Evolutionary conservation across 2,888 invertebrate genomes (phyloP), one percentile per base, ranked within the genome.

Genomic region (Phragmatobia fuliginosa): DNA sequence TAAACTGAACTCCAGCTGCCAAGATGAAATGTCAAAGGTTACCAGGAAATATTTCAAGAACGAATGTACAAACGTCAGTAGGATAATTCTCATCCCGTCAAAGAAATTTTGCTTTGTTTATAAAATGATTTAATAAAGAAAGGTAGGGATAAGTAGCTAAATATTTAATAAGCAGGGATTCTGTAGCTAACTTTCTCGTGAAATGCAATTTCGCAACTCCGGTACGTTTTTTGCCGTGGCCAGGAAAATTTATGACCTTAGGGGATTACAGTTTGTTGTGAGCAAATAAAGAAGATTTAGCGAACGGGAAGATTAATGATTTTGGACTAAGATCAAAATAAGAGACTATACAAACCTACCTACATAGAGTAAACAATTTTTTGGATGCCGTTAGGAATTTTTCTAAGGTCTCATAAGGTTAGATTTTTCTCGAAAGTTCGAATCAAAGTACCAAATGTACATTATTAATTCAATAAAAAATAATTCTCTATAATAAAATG

Each of bases 11-110:
- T 59, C 63, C 64, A 64, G 25, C 32, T 60, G 58, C 41, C 8
- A 62, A 67, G 32, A n/a, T 21, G 8, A 71, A 75, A 81, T 75
- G 69, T 78, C 70, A 76, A 70, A 72, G 78, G 70, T 81, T 52
- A 65, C 18, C 41, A 31, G 28, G 21, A 69, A 62, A 67, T 73
- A 67, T 68, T 69, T 66, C 8, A 60, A 62, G 25, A 63, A 59
- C 41, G 31, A 67, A 60, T 70, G 14, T 73, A 64, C 10, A 14
- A 21, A 41, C 18, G 16, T n/a, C 0, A n/a, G 21, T 58, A 66
- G 14, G 21, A 62, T 71, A 52, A 72, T 68, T 68, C 70, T 60
- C 21, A 31, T 52, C 63, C 7, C 25, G 28, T 64, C 66, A 72
- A 67, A 68, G 67, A 2, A 66, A 63, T 66, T 77, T 72, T 62